A percentile compares a stretch with the other conserved stretches of the same genome.
Conservation (phyloP, 2,797 vertebrate genomes). For the Lithobates sylvaticus region DNA sequence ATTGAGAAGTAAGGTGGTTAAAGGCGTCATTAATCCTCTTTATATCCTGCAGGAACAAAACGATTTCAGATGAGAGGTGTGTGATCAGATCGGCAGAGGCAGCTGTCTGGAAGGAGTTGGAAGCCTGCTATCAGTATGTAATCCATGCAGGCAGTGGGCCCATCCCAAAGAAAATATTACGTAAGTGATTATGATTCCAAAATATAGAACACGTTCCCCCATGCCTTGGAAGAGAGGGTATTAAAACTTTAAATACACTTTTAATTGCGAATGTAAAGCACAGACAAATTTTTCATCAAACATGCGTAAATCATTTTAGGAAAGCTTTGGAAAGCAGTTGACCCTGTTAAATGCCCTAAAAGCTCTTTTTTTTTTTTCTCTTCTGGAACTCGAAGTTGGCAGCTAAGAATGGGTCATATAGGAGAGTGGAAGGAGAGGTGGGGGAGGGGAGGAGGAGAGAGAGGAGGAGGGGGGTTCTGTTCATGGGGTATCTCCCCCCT, state of each 20-base stretch:
- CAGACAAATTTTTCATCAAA: constrained; percentile 75
- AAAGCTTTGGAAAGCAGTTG: constrained; percentile 53
- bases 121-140: constrained; percentile 69
- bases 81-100: constrained; percentile 65
- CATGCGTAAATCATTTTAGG: constrained; percentile 69
- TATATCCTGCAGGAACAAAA: constrained; percentile 40
- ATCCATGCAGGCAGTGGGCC: constrained; percentile 67
- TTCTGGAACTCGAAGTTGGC: constrained; percentile 52
- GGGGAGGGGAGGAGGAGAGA: constrained; percentile 17
- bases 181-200: constrained; percentile 73
- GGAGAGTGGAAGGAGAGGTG: not conserved
- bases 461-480: not conserved
- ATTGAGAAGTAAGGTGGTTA: constrained; percentile 6
- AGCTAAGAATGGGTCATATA: not conserved
- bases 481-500: constrained; percentile 39
- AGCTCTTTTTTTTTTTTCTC: constrained; percentile 29
- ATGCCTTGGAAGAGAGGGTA: constrained; percentile 68
- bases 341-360: constrained; percentile 41
- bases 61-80: constrained; percentile 32
- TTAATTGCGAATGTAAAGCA: constrained; percentile 71
- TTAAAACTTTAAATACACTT: constrained; percentile 70
- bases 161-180: constrained; percentile 74
- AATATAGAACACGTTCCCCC: constrained; percentile 66
- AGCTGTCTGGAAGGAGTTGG: constrained; percentile 46
- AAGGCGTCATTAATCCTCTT: constrained; percentile 31